Conservation (phyloP, 2,797 vertebrate species). For the Antennarius maculatus region DNA sequence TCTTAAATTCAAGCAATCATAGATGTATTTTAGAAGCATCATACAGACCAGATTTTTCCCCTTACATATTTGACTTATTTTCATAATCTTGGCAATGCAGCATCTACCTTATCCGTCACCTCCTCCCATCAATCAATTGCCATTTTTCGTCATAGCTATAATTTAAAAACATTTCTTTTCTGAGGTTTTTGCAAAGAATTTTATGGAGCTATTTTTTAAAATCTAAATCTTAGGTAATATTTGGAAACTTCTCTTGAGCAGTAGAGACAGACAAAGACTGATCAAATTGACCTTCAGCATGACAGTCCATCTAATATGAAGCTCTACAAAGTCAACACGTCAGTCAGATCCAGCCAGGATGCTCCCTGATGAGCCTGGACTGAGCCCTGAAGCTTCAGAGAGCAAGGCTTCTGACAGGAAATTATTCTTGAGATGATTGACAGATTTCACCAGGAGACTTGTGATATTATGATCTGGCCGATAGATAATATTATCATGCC, state of each 20-base stretch:
- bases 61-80: too few species aligned
- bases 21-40: neutral
- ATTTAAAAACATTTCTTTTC: too few species aligned
- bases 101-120: too few species aligned
- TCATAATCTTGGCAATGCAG: too few species aligned
- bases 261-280: neutral
- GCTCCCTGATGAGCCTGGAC: neutral
- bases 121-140: too few species aligned
- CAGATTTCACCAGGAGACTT: conserved; percentile 36
- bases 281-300: neutral
- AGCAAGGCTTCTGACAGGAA: conserved; percentile 5
- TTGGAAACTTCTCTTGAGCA: neutral
- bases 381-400: neutral
- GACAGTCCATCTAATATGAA: neutral
- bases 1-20: neutral
- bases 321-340: neutral
- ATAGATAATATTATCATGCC: conserved; percentile 5
- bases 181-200: too few species aligned
- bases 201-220: neutral
- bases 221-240: neutral
- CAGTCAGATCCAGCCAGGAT: neutral
- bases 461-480: conserved; percentile 46
- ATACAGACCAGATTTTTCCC: too few species aligned
- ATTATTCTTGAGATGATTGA: conserved; percentile 36
- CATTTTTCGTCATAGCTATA: too few species aligned